Evolutionary conservation across 92 coral and sea anemone genomes (phyloP).

Genomic region (Actinernus sp.): DNA sequence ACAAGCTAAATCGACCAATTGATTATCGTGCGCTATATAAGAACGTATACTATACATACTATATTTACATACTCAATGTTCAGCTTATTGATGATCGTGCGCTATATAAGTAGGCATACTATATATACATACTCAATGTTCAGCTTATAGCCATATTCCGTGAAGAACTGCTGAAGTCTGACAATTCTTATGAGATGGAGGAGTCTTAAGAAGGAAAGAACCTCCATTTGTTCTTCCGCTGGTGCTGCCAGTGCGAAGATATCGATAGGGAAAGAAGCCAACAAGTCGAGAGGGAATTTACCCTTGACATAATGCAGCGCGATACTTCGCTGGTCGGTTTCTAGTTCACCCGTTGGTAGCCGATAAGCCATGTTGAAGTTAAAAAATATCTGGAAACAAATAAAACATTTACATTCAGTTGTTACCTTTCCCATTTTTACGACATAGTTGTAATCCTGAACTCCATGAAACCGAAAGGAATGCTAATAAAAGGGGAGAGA

Average conservation of each 20-base stretch:
- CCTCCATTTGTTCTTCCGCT: slow-evolving; percentile 46
- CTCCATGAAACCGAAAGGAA: no score
- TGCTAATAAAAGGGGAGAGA: not conserved
- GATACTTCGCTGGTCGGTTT: slow-evolving; percentile 67
- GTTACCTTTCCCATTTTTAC: no score
- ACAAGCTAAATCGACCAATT: no score
- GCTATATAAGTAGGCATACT: no score
- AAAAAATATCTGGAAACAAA: slow-evolving; percentile 61
- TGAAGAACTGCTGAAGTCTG: slow-evolving; percentile 84
- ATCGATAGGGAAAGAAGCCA: slow-evolving; percentile 87
- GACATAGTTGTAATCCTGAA: no score
- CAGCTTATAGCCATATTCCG: slow-evolving; percentile 58
- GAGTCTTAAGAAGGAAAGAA: slow-evolving; percentile 71
- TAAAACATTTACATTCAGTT: no score
- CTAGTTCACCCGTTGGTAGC: slow-evolving; percentile 68
- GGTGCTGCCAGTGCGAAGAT: slow-evolving; percentile 83
- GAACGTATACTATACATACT: no score
- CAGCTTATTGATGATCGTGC: no score
- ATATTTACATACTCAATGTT: no score
- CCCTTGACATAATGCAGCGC: slow-evolving; percentile 72
- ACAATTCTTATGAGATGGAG: slow-evolving; percentile 75
- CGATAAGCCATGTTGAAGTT: slow-evolving; percentile 82
- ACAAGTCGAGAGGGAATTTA: slow-evolving; percentile 64
- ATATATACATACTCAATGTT: slow-evolving; percentile 93
- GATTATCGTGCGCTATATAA: no score